phyloP scores from a whole-genome alignment of 1,140 invertebrate genomes.

The Drosophila sp. region DNA sequence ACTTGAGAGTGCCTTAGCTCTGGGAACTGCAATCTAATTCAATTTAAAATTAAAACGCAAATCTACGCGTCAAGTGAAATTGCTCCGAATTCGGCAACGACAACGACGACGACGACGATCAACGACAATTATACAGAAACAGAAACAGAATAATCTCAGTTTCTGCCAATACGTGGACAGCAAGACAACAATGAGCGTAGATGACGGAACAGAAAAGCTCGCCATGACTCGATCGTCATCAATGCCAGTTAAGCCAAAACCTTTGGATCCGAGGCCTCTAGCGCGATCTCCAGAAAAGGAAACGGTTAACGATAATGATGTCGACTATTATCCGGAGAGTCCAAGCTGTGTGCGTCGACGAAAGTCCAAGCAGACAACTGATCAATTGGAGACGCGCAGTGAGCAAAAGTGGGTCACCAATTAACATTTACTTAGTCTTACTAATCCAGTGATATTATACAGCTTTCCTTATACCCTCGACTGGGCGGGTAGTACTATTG shows the following conservation, averaged over 20 bases:
- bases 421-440: not conserved
- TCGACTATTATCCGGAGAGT: conserved; percentile 79
- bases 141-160: conserved; percentile 44
- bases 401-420: conserved; percentile 72
- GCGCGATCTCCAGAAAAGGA: conserved; percentile 78
- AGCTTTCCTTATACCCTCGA: conserved; percentile 74
- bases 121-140: conserved; percentile 60
- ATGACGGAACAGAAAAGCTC: conserved; percentile 31
- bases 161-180: conserved; percentile 53
- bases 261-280: conserved; percentile 65
- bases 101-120: not conserved
- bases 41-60: conserved; percentile 82
- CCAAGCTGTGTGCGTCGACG: conserved; percentile 61
- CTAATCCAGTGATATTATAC: conserved; percentile 16
- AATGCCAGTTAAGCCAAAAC: conserved; percentile 80
- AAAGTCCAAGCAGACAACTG: conserved; percentile 48
- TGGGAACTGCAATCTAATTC: conserved; percentile 67
- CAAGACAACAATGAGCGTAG: conserved; percentile 51
- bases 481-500: conserved; percentile 81
- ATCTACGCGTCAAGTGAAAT: conserved; percentile 71
- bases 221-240: conserved; percentile 77
- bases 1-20: conserved; percentile 39
- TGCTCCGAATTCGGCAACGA: conserved; percentile 54
- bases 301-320: conserved; percentile 64
- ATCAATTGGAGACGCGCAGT: conserved; percentile 73